Conservation (phyloP, 2,797 vertebrate species). For the Sebastes vulpes region DNA sequence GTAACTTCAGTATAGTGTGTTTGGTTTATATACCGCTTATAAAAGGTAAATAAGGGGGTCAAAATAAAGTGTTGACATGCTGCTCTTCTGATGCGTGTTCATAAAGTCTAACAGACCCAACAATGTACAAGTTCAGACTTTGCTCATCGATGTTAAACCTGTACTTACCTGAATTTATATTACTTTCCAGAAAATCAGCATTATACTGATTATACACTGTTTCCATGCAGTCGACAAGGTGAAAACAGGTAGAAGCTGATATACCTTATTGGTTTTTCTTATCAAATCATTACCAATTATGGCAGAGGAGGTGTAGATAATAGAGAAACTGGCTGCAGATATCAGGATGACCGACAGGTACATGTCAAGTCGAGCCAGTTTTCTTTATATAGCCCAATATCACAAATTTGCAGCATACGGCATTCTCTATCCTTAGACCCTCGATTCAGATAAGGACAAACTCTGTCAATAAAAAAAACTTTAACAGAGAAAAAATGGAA, state of each 20-base stretch:
- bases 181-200: not conserved
- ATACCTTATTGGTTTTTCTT: not conserved
- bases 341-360: not conserved
- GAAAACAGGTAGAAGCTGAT: not conserved
- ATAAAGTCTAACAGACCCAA: not conserved
- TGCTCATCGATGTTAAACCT: not conserved
- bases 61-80: not conserved
- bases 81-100: not conserved
- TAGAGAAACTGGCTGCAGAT: not conserved
- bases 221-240: not conserved
- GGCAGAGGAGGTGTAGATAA: not conserved
- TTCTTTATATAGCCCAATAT: not conserved
- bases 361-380: not conserved
- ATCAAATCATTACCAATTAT: not conserved
- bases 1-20: too few species aligned
- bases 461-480: too few species aligned
- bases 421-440: too few species aligned
- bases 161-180: not conserved
- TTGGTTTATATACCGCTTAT: not conserved
- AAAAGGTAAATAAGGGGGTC: not conserved
- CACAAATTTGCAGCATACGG: too few species aligned
- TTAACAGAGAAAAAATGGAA: too few species aligned
- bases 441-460: too few species aligned
- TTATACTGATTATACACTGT: not conserved
- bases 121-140: not conserved